Conservation (phyloP, 2,797 vertebrate genomes). For the Sebastes elongatus region DNA sequence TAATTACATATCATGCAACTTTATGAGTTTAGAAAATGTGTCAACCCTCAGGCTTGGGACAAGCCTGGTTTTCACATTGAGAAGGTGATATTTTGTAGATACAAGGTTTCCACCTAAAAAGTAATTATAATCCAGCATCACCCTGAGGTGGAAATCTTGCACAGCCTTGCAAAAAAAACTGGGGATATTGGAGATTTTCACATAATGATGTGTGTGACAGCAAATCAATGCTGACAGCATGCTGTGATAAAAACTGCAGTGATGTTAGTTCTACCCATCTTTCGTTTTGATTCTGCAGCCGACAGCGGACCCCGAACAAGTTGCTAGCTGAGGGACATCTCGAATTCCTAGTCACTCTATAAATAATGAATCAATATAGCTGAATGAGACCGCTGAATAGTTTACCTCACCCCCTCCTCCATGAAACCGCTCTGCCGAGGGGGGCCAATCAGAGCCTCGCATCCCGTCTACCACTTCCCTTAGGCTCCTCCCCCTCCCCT, state of each 20-base stretch:
- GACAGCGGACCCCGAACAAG: not conserved
- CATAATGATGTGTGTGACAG: not conserved
- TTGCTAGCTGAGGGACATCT: constrained; percentile 14
- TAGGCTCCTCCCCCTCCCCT: constrained; percentile 62
- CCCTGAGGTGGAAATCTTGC: not conserved
- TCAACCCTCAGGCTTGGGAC: not conserved
- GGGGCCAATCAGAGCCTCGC: constrained; percentile 68
- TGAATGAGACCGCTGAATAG: constrained; percentile 63
- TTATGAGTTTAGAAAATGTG: not conserved
- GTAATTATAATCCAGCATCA: not conserved
- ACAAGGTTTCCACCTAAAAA: not conserved
- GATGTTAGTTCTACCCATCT: not conserved
- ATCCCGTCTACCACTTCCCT: constrained; percentile 35
- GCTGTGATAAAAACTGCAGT: not conserved
- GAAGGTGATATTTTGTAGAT: not conserved
- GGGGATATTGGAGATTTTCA: not conserved
- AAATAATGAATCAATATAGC: constrained; percentile 71
- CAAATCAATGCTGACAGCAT: not conserved
- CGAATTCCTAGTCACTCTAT: constrained; percentile 48
- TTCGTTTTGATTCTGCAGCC: not conserved
- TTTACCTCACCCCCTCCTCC: constrained; percentile 49
- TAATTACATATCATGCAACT: not conserved
- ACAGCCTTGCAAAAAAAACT: not conserved
- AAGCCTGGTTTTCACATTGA: not conserved
- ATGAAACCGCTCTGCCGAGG: constrained; percentile 42